A percentile compares a stretch with the other conserved stretches of the same genome.
These are phyloP conservation scores for Cheirogaleus major DNA, from an alignment of 2,797 vertebrate species.

Conservation along the genomic window DNA sequence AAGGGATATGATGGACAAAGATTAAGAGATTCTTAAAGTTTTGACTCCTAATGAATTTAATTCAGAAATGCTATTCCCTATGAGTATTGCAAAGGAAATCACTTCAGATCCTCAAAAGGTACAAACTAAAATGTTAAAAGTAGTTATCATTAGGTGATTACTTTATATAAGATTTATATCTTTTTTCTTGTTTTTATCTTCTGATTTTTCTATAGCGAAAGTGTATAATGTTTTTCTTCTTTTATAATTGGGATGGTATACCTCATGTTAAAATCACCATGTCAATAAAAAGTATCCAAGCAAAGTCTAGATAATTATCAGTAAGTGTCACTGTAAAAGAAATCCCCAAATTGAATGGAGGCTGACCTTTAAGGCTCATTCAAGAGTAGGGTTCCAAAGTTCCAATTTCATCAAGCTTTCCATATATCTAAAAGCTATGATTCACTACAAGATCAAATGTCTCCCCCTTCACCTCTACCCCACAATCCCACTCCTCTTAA, in stretches of 20 bases:
- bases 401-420: slow-evolving; percentile 1
- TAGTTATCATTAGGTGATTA: background rate
- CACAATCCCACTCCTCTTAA: background rate
- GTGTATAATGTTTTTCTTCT: slow-evolving; percentile 28
- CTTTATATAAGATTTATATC: background rate
- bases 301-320: background rate
- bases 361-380: background rate
- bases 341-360: background rate
- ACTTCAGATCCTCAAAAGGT: slow-evolving; percentile 30
- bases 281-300: background rate
- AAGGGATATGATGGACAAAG: background rate
- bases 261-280: slow-evolving; percentile 23
- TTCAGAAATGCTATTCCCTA: slow-evolving; percentile 11
- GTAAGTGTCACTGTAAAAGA: background rate
- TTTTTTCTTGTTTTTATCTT: slow-evolving; percentile 18
- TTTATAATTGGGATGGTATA: background rate
- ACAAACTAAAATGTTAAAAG: slow-evolving; percentile 28
- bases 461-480: background rate
- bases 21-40: slow-evolving; percentile 21
- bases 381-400: background rate
- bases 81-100: background rate
- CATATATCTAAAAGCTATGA: slow-evolving; percentile 1
- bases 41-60: background rate
- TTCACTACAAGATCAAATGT: background rate
- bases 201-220: slow-evolving; percentile 6